Percentiles rank a stretch among this genome's conserved stretches.
phyloP scores from a whole-genome alignment of 2,888 invertebrate genomes.

The Stenurella melanura region DNA sequence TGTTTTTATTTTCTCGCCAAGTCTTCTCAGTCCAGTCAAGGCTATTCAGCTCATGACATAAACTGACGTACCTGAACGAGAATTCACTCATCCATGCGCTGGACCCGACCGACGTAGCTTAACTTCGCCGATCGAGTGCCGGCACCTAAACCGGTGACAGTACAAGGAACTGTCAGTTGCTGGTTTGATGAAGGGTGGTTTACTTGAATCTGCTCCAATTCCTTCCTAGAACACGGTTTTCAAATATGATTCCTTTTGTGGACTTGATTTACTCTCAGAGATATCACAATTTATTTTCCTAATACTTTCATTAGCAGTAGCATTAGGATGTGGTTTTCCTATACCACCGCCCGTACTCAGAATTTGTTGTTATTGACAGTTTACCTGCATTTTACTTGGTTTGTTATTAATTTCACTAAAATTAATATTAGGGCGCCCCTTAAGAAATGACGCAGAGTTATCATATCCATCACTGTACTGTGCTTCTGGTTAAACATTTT shows the following conservation, averaged over 20 bases:
- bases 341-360: neutral
- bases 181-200: too few relatives aligned
- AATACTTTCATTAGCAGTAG: slow-evolving; percentile 13
- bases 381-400: neutral
- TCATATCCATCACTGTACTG: slow-evolving; percentile 40
- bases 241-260: slow-evolving; percentile 12
- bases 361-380: neutral
- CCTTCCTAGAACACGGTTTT: slow-evolving; percentile 59
- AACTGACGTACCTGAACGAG: too few relatives aligned
- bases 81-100: too few relatives aligned
- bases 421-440: slow-evolving; percentile 41
- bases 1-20: too few relatives aligned
- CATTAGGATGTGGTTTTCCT: slow-evolving; percentile 5
- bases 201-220: slow-evolving; percentile 75
- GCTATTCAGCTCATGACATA: too few relatives aligned
- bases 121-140: too few relatives aligned
- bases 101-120: too few relatives aligned
- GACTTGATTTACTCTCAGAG: slow-evolving; percentile 7
- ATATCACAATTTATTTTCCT: slow-evolving; percentile 25
- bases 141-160: too few relatives aligned
- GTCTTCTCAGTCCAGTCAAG: too few relatives aligned
- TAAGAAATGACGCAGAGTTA: slow-evolving; percentile 33
- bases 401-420: slow-evolving; percentile 35
- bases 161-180: too few relatives aligned
- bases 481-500: slow-evolving; percentile 42